phyloP scores from a whole-genome alignment of 2,888 invertebrate species.

The Hesperia comma region DNA sequence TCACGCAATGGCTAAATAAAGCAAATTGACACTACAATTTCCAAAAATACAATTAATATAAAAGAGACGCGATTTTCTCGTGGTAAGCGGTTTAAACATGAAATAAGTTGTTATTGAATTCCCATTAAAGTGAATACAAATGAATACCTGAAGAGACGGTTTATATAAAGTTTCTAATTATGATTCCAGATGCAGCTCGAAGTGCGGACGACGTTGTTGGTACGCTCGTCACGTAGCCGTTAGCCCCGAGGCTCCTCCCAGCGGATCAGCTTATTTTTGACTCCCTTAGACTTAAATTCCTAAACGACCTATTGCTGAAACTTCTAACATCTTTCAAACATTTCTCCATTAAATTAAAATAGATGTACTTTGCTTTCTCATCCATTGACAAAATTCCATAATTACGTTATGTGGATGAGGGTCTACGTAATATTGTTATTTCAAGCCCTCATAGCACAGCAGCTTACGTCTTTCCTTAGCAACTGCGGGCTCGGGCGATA shows the following conservation, averaged over 20 bases:
- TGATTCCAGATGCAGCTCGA: conserved; percentile 69
- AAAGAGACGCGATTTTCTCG: neutral
- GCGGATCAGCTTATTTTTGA: conserved; percentile 72
- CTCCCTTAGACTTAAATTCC: conserved; percentile 61
- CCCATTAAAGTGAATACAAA: conserved; percentile 1
- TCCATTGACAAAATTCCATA: too few relatives aligned
- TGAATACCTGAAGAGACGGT: conserved; percentile 20
- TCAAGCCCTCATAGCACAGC: too few relatives aligned
- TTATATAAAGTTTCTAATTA: conserved; percentile 59
- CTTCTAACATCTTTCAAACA: neutral
- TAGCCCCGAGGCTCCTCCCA: conserved; percentile 64
- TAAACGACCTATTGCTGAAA: conserved; percentile 3
- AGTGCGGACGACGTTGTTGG: conserved; percentile 66
- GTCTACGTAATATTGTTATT: too few relatives aligned
- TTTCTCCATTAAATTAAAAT: neutral
- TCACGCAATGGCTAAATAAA: neutral
- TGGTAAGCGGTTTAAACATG: neutral
- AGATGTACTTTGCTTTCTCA: too few relatives aligned
- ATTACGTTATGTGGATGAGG: too few relatives aligned
- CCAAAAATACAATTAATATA: neutral
- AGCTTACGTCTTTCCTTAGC: too few relatives aligned
- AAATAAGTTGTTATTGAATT: conserved; percentile 20
- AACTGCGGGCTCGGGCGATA: too few relatives aligned
- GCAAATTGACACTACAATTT: neutral
- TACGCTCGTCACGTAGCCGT: conserved; percentile 69